Evolutionary conservation across 2,888 invertebrate genomes (phyloP).

Genomic region (Rhorus exstirpatorius): DNA sequence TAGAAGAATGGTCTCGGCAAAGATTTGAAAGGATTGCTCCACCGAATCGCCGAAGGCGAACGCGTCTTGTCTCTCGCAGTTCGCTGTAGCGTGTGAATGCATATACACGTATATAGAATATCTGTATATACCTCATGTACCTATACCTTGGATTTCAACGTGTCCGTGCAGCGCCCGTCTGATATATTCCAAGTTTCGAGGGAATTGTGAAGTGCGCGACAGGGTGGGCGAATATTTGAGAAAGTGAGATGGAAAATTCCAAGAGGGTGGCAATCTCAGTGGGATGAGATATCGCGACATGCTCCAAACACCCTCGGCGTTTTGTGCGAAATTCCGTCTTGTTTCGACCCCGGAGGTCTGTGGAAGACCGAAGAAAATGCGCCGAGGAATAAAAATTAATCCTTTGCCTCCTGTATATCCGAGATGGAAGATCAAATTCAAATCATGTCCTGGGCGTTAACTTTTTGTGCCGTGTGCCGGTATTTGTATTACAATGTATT

Average conservation of each 20-base stretch:
- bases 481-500: not conserved
- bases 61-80: not conserved
- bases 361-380: slow-evolving; percentile 14
- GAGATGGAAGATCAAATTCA: slow-evolving; percentile 9
- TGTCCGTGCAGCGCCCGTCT: slow-evolving; percentile 54
- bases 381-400: slow-evolving; percentile 11
- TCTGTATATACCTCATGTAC: no score
- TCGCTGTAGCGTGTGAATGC: no score
- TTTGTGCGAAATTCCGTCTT: slow-evolving; percentile 26
- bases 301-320: slow-evolving; percentile 13
- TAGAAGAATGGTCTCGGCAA: slow-evolving; percentile 82
- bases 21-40: slow-evolving; percentile 81
- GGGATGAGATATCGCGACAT: slow-evolving; percentile 16
- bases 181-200: slow-evolving; percentile 70
- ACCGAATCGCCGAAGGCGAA: slow-evolving; percentile 61
- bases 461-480: not conserved
- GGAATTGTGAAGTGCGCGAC: slow-evolving; percentile 74
- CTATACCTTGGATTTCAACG: slow-evolving; percentile 7
- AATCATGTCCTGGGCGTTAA: not conserved
- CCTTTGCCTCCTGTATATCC: not conserved
- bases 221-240: slow-evolving; percentile 59
- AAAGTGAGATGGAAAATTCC: slow-evolving; percentile 30
- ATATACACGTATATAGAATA: not conserved
- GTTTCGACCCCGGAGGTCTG: slow-evolving; percentile 10
- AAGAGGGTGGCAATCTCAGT: slow-evolving; percentile 27